phyloP scores from a whole-genome alignment of 2,797 vertebrate species.

The Numenius phaeopus region DNA sequence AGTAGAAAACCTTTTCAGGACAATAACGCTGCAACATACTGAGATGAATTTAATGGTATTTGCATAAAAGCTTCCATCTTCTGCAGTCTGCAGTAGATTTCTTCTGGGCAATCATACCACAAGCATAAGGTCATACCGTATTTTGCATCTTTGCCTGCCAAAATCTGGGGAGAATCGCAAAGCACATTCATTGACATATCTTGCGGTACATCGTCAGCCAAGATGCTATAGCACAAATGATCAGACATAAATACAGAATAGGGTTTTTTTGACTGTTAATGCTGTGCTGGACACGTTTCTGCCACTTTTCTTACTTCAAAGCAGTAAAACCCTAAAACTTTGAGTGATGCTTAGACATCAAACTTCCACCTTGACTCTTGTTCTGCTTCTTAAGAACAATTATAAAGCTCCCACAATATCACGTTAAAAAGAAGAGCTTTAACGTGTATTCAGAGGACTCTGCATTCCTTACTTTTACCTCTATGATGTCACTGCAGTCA shows the following conservation, averaged over 20 bases:
- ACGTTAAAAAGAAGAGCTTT: background rate
- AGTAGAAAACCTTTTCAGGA: background rate
- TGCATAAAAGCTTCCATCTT: constrained; percentile 44
- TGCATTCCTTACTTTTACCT: background rate
- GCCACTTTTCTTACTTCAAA: background rate
- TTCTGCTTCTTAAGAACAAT: background rate
- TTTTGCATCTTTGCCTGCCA: constrained; percentile 16
- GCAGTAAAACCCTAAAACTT: background rate
- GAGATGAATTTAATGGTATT: background rate
- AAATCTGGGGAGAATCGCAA: background rate
- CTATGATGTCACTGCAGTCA: background rate
- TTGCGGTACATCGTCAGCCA: background rate
- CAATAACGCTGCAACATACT: fast-evolving
- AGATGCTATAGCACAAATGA: background rate
- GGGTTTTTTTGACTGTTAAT: background rate
- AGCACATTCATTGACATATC: background rate
- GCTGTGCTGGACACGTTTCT: background rate
- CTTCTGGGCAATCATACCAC: constrained; percentile 14
- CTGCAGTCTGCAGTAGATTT: background rate
- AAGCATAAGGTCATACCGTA: constrained; percentile 7
- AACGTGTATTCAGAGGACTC: background rate
- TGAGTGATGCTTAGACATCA: background rate
- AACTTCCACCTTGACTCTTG: background rate
- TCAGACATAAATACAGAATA: background rate
- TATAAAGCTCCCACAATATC: background rate